Evolutionary conservation across 1,140 invertebrate genomes (phyloP).

Genomic region (Bombus vancouverensis): DNA sequence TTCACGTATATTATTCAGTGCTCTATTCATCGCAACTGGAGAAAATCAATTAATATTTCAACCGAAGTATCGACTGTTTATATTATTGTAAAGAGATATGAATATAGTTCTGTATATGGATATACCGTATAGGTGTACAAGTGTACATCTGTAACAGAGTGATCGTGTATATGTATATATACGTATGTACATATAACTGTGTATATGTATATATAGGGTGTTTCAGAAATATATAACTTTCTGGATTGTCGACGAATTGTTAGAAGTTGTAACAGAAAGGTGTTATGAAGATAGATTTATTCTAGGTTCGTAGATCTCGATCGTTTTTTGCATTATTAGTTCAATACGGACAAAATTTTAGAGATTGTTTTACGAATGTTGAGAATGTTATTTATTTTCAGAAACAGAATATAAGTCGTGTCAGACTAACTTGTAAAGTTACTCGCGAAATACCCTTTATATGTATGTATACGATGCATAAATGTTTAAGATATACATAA

Average conservation of each 20-base stretch:
- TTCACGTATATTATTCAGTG: slow-evolving; percentile 52
- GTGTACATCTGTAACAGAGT: slow-evolving; percentile 8
- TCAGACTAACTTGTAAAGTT: not conserved
- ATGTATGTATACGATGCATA: slow-evolving; percentile 19
- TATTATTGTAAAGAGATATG: slow-evolving; percentile 72
- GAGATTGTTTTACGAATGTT: not conserved
- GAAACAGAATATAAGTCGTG: not conserved
- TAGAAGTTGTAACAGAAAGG: not conserved
- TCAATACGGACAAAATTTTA: not conserved
- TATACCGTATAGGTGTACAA: slow-evolving; percentile 26
- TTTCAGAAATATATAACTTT: slow-evolving; percentile 18
- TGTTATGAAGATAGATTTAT: not conserved
- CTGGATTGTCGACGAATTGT: not conserved
- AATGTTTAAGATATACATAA: slow-evolving; percentile 29
- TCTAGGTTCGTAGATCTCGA: not conserved
- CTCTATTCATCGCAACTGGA: slow-evolving; percentile 49
- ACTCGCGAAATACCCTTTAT: slow-evolving; percentile 19
- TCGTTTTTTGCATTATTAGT: slow-evolving; percentile 8
- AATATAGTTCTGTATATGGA: slow-evolving; percentile 61
- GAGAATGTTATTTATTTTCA: slow-evolving; percentile 2
- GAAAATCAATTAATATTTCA: slow-evolving; percentile 41
- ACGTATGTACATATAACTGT: slow-evolving; percentile 24
- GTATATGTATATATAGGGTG: slow-evolving; percentile 38
- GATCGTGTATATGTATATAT: slow-evolving; percentile 28
- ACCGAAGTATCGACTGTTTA: slow-evolving; percentile 69